Evolutionary conservation across 92 coral and sea anemone species (phyloP).

Genomic region (Epizoanthus scotinus): DNA sequence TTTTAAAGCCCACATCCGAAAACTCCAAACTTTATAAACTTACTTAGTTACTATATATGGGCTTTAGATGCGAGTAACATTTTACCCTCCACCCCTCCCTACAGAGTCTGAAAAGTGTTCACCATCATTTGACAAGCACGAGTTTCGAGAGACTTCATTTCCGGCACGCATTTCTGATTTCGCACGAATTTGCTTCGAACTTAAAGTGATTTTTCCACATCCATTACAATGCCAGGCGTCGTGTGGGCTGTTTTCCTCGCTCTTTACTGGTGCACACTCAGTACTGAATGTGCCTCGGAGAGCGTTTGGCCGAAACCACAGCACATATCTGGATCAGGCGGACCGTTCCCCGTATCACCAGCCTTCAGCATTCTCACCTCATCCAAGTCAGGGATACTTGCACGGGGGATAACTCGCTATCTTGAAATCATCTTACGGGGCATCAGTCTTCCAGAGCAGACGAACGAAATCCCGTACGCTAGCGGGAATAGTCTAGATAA

Average conservation of each 20-base stretch:
- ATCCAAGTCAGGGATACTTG: slow-evolving; percentile 62
- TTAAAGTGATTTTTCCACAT: background rate
- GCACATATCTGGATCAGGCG: slow-evolving; percentile 39
- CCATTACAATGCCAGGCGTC: background rate
- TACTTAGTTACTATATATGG: no score
- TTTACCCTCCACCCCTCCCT: slow-evolving; percentile 2
- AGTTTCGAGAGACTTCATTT: background rate
- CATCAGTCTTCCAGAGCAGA: slow-evolving; percentile 8
- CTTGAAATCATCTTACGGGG: slow-evolving; percentile 55
- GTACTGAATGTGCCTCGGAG: background rate
- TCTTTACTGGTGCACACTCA: background rate
- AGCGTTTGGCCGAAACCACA: slow-evolving; percentile 75
- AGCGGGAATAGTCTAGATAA: slow-evolving; percentile 12
- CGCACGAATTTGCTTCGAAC: background rate
- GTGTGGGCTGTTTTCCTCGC: background rate
- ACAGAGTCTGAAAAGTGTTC: background rate
- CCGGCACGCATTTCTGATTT: background rate
- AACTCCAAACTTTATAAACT: no score
- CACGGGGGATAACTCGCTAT: slow-evolving; percentile 76
- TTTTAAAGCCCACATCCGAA: no score
- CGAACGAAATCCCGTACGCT: background rate
- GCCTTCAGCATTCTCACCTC: slow-evolving; percentile 62
- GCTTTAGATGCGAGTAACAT: no score
- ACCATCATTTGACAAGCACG: slow-evolving; percentile 9
- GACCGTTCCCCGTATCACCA: slow-evolving; percentile 58